These are phyloP conservation scores for Garrulus glandarius DNA, from an alignment of 2,797 vertebrate genomes.

Conservation along the genomic window DNA sequence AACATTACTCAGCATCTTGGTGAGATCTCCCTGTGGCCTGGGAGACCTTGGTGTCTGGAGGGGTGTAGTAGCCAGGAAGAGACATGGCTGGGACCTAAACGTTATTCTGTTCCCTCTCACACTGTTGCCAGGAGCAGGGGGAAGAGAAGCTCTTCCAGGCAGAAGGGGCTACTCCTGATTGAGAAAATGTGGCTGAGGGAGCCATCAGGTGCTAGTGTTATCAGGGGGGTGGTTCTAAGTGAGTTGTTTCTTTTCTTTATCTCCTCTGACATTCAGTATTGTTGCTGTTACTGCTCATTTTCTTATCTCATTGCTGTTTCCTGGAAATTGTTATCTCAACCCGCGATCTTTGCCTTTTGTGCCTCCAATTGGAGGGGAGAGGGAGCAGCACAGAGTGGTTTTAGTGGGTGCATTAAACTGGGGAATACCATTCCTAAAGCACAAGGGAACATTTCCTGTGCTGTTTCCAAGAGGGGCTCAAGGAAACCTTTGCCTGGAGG, in stretches of 20 bases:
- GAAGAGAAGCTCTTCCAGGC: background rate
- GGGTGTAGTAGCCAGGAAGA: background rate
- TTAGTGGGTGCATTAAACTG: background rate
- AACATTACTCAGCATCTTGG: background rate
- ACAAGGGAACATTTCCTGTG: background rate
- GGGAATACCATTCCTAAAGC: background rate
- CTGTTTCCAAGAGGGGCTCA: background rate
- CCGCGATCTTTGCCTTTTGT: background rate
- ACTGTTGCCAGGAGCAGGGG: background rate
- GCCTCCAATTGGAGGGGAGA: background rate
- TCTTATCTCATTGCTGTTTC: background rate
- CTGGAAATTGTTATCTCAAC: rapidly evolving
- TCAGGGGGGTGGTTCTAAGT: background rate
- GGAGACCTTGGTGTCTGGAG: background rate
- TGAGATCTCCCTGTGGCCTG: background rate
- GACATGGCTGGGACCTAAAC: background rate
- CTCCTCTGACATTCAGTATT: background rate
- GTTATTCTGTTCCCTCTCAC: background rate
- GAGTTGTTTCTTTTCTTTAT: background rate
- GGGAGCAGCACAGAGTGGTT: background rate
- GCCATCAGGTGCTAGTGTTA: background rate
- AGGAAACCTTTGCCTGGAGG: background rate
- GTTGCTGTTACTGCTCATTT: background rate
- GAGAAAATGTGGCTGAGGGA: background rate
- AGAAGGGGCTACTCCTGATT: background rate